phyloP scores from a whole-genome alignment of 2,113 vertebrate species.

The Gambusia holbrooki region DNA sequence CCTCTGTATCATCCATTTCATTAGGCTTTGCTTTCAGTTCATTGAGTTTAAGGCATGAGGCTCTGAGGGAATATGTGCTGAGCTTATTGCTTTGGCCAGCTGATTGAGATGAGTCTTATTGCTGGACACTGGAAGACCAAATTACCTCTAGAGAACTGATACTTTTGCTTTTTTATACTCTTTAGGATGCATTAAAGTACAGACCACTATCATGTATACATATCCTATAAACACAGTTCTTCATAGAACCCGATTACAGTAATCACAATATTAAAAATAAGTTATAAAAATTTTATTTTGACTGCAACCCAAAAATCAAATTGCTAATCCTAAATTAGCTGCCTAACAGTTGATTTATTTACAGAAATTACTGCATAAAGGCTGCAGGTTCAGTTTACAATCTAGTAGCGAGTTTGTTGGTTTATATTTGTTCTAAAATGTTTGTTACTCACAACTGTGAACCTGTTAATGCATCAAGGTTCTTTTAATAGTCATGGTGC shows the following conservation, averaged over 20 bases:
- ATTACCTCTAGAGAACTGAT: conserved; percentile 7
- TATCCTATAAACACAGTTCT: background rate
- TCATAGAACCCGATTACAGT: background rate
- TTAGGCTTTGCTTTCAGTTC: conserved; percentile 50
- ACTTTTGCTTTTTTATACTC: background rate
- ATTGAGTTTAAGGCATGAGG: conserved; percentile 55
- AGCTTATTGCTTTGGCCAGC: conserved; percentile 52
- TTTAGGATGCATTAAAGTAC: conserved; percentile 11
- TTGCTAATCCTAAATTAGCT: too few species aligned
- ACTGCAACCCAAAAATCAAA: too few species aligned
- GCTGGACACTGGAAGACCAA: conserved; percentile 31
- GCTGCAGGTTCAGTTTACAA: too few species aligned
- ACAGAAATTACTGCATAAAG: too few species aligned
- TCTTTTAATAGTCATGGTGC: too few species aligned
- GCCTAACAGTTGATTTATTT: too few species aligned
- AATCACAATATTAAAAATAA: background rate
- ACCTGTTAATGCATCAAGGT: too few species aligned
- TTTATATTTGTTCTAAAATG: too few species aligned
- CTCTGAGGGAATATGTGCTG: conserved; percentile 37
- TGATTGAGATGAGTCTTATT: conserved; percentile 28
- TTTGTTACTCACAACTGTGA: too few species aligned
- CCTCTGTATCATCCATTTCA: conserved; percentile 58
- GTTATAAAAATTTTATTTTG: too few species aligned
- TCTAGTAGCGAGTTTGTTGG: too few species aligned
- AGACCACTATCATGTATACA: background rate